These are phyloP conservation scores for Noctilio leporinus DNA, from an alignment of 2,113 vertebrate species.

Conservation along the genomic window DNA sequence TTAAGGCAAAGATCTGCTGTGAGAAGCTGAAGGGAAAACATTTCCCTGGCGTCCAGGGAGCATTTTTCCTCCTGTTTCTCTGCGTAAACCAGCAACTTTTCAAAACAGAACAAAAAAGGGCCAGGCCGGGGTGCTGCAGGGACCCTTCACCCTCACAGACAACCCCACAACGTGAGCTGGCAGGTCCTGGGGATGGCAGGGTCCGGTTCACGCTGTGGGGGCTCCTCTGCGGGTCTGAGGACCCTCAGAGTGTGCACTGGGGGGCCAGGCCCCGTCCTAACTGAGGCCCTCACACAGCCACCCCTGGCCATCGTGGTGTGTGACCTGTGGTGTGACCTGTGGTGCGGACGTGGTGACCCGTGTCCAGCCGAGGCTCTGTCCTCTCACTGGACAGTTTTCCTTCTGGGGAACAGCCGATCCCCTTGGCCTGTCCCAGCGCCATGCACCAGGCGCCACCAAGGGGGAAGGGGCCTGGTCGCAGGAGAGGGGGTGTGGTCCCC, in stretches of 20 bases:
- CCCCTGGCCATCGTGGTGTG: rapidly evolving
- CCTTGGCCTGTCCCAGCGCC: background rate
- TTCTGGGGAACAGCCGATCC: rapidly evolving
- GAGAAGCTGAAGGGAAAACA: slow-evolving; percentile 72
- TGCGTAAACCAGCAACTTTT: slow-evolving; percentile 75
- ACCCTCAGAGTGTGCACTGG: too few relatives aligned
- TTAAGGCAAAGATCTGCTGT: slow-evolving; percentile 77
- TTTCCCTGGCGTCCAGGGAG: slow-evolving; percentile 74
- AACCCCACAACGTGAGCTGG: background rate
- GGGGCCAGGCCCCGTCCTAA: background rate
- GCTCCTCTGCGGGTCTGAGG: background rate
- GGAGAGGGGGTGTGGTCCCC: rapidly evolving
- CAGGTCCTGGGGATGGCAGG: too few relatives aligned
- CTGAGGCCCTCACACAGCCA: background rate
- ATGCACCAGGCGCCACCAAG: rapidly evolving
- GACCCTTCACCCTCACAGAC: background rate
- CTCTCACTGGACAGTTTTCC: rapidly evolving
- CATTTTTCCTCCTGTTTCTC: slow-evolving; percentile 76
- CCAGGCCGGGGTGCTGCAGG: slow-evolving; percentile 41
- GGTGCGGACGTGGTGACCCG: too few relatives aligned
- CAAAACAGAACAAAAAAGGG: slow-evolving; percentile 70
- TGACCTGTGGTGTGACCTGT: rapidly evolving
- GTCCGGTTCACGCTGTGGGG: background rate
- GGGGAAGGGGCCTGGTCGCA: background rate
- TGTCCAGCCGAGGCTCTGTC: rapidly evolving